Conservation (phyloP, 2,113 vertebrate genomes). For the Corythornis vintsioides region DNA sequence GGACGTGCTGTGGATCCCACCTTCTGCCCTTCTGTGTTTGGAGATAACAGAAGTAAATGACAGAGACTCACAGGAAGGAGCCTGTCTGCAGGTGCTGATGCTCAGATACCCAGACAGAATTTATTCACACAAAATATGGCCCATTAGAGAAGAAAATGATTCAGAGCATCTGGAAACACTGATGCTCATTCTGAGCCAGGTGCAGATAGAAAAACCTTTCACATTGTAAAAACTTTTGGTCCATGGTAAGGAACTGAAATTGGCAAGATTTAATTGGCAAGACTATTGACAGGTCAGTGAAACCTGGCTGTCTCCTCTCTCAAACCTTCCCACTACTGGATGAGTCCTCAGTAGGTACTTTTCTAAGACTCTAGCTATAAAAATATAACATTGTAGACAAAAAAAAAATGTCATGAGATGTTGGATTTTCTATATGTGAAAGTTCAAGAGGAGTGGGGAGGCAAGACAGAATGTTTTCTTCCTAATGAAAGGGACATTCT, state of each 20-base stretch:
- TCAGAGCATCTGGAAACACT: neutral
- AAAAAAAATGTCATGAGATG: neutral
- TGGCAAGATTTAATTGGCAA: neutral
- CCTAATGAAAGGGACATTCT: neutral
- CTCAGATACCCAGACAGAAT: neutral
- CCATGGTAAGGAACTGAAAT: accelerated
- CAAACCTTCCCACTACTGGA: neutral
- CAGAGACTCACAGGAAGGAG: neutral
- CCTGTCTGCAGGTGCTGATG: neutral
- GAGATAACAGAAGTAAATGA: neutral
- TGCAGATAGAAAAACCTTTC: neutral
- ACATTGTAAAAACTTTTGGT: neutral
- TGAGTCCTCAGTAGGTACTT: neutral
- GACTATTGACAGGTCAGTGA: neutral
- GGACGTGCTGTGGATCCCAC: neutral
- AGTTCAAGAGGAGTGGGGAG: neutral
- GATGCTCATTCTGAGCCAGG: neutral
- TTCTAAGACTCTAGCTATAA: neutral
- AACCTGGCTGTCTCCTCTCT: neutral
- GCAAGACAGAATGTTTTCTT: neutral
- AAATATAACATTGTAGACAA: neutral
- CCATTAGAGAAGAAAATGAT: neutral
- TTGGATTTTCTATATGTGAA: neutral
- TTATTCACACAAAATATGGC: neutral
- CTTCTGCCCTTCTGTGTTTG: neutral